Base-by-base conservation (phyloP, 2,888 invertebrate genomes). In the Saturnia japonica region DNA sequence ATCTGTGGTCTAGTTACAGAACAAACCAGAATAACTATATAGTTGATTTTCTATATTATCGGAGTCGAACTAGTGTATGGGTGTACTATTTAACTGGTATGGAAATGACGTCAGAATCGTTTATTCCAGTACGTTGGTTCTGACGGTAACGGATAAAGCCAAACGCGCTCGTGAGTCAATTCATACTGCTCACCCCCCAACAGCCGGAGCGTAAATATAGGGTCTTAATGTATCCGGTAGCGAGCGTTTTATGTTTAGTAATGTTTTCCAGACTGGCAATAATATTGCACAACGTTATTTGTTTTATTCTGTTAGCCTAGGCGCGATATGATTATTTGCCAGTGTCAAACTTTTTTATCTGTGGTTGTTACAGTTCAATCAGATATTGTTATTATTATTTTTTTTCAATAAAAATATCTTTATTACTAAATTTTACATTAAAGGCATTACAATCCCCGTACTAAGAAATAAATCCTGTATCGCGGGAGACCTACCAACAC, bases 221-320 rank as follows among this genome's bases (percentile, higher is more conserved):
- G 64, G 34, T 8, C 19, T n/a, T 64, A 22, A 64, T 40, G 62
- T 64, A 64, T 64, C 64, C 64, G 64, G 64, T 64, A 40, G 64
- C 64, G 40, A 40, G 28, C 25, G 57, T 14, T 60, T 25, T 28
- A 60, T 28, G 12, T 4, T 60, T 28, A 14, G 9, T 28, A 60
- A 60, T 25, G 57, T 28, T 60, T 60, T 14, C 25, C 25, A 28
- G 1, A 28, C 25, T 14, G 14, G 25, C 28, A 60, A 60, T 60
- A 60, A 60, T 28, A 60, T 28, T 14, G 25, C 25, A 28, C 47
- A 7, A 51, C 19, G 14, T 19, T 43, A 43, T 43, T 43, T 43
- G 43, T 43, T 43, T 43, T 22, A 7, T n/a, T 54, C 54, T 22
- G 54, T 22, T 54, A 2, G 22, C 22, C 8, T 22, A 54, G n/a